Evolutionary conservation across 2,113 vertebrate genomes (phyloP).

Genomic region (Craseonycteris thonglongyai): DNA sequence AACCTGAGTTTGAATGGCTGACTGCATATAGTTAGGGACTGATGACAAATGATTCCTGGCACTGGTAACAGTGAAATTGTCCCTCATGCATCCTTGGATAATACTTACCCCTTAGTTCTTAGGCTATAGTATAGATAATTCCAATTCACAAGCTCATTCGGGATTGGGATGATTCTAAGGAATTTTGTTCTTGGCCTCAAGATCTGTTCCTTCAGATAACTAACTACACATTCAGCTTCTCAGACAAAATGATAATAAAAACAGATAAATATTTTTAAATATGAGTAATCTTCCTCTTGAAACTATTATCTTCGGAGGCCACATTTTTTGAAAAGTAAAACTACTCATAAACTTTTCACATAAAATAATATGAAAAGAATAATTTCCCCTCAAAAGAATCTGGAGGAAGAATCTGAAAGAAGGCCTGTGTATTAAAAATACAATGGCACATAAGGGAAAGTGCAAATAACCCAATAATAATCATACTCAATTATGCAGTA

Average conservation of each 20-base stretch:
- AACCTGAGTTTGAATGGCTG: conserved; percentile 42
- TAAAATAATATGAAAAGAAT: too few species aligned
- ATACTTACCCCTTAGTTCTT: conserved; percentile 45
- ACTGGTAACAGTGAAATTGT: not conserved
- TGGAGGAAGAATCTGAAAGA: too few species aligned
- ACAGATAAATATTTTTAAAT: conserved; percentile 39
- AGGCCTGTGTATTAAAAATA: not conserved
- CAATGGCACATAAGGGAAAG: not conserved
- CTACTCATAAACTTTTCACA: not conserved
- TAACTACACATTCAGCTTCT: conserved; percentile 20
- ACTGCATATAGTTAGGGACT: conserved; percentile 29
- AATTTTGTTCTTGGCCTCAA: not conserved
- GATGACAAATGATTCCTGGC: conserved; percentile 58
- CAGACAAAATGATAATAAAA: conserved; percentile 34
- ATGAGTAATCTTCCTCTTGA: not conserved
- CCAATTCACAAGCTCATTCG: not conserved
- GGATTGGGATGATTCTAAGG: conserved; percentile 2
- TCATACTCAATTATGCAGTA: not conserved
- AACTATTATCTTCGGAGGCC: not conserved
- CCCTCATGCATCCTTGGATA: conserved; percentile 43
- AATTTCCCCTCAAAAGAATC: too few species aligned
- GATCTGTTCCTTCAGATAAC: conserved; percentile 26
- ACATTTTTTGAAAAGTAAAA: not conserved
- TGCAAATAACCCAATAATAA: not conserved
- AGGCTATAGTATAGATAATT: conserved; percentile 30